A percentile compares a stretch with the other conserved stretches of the same genome.
Conservation (phyloP, 2,113 vertebrate genomes). For the Phylloscopus trochiloides region DNA sequence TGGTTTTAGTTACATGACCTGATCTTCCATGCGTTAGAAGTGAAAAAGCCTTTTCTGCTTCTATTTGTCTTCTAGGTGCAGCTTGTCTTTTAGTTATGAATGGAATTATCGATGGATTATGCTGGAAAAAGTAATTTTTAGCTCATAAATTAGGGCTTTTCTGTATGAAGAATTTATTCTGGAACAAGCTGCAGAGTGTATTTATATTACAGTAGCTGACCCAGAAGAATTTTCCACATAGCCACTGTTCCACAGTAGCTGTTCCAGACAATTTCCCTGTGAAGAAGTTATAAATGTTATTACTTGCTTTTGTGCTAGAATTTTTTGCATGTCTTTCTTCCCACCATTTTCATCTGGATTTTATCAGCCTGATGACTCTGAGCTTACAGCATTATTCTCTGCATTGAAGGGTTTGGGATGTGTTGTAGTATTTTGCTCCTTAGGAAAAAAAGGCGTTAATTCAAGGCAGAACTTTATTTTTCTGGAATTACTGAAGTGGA, state of each 20-base stretch:
- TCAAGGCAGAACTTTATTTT: constrained; percentile 30
- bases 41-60: not conserved
- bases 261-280: not conserved
- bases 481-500: not conserved
- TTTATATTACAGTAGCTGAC: not conserved
- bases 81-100: not conserved
- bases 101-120: not conserved
- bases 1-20: not conserved
- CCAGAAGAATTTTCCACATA: not conserved
- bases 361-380: not conserved
- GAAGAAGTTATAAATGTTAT: not conserved
- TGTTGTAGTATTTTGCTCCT: not conserved
- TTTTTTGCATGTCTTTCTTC: not conserved
- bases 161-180: not conserved
- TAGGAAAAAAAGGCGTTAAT: not conserved
- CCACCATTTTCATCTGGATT: not conserved
- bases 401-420: not conserved
- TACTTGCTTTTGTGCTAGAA: not conserved
- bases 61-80: not conserved
- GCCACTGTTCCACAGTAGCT: not conserved
- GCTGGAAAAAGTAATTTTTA: not conserved
- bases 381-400: not conserved
- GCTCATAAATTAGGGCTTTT: not conserved
- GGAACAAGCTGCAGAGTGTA: not conserved
- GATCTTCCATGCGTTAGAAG: not conserved